These are phyloP conservation scores for Tangara arthus DNA, from an alignment of 2,797 vertebrate genomes.

Conservation along the genomic window DNA sequence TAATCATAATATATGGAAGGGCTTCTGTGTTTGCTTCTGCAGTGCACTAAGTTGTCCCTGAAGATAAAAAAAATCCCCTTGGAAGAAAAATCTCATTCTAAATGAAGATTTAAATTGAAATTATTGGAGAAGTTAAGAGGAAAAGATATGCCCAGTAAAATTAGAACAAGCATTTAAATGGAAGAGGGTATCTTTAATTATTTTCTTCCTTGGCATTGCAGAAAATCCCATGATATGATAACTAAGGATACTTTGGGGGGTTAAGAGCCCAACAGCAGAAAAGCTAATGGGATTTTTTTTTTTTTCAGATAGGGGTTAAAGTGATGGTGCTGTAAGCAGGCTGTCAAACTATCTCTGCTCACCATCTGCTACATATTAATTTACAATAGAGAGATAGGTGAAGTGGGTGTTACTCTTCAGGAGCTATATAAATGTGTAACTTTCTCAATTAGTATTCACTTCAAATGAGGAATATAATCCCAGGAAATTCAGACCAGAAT, in stretches of 20 bases:
- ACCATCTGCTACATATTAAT: constrained; percentile 67
- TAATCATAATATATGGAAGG: constrained; percentile 33
- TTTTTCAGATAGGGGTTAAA: constrained; percentile 62
- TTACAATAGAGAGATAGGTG: constrained; percentile 58
- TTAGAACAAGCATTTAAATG: constrained; percentile 57
- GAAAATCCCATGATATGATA: constrained; percentile 67
- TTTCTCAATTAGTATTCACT: constrained; percentile 54
- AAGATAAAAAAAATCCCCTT: constrained; percentile 60
- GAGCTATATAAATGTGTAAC: constrained; percentile 42
- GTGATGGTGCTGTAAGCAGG: constrained; percentile 60
- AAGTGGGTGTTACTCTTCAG: constrained; percentile 32
- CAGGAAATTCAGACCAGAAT: constrained; percentile 5
- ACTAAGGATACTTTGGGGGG: constrained; percentile 58
- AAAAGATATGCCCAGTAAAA: constrained; percentile 51
- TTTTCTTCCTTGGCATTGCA: constrained; percentile 65
- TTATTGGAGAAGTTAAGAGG: constrained; percentile 43
- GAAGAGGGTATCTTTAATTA: constrained; percentile 67
- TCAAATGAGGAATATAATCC: constrained; percentile 50
- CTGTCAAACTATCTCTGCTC: constrained; percentile 66
- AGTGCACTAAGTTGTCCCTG: constrained; percentile 21
- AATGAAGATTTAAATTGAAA: constrained; percentile 61
- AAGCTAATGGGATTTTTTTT: constrained; percentile 67
- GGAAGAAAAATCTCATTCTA: constrained; percentile 67
- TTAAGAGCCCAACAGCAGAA: constrained; percentile 66
- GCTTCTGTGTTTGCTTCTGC: constrained; percentile 50